These are phyloP conservation scores for Crax fasciolata DNA, from an alignment of 2,797 vertebrate species.

Conservation along the genomic window DNA sequence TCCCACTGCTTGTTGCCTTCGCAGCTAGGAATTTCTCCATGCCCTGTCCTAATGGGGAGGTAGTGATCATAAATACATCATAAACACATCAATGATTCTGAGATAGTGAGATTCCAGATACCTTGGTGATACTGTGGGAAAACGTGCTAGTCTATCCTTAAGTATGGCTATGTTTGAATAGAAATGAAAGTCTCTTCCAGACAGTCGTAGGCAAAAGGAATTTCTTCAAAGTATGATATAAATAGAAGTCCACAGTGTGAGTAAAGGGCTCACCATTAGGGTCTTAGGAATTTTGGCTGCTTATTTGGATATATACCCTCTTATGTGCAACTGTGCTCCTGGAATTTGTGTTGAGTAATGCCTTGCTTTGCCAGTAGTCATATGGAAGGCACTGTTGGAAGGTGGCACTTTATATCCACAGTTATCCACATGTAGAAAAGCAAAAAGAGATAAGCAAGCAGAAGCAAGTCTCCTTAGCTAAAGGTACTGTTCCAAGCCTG, in stretches of 20 bases:
- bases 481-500: slow-evolving; percentile 54
- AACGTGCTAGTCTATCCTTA: background rate
- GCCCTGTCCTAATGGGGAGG: background rate
- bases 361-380: background rate
- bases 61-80: background rate
- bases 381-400: background rate
- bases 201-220: background rate
- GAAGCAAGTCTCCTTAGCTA: slow-evolving; percentile 10
- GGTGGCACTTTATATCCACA: background rate
- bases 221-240: background rate
- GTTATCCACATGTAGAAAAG: background rate
- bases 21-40: background rate
- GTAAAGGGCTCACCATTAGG: background rate
- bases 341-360: rapidly evolving
- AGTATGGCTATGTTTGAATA: background rate
- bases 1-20: background rate
- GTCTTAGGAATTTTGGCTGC: background rate
- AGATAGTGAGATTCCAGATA: background rate
- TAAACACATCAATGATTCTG: background rate
- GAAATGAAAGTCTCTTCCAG: background rate
- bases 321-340: background rate
- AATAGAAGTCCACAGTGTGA: background rate
- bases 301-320: background rate
- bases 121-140: background rate
- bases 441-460: background rate